These are phyloP conservation scores for Plagodis dolabraria DNA, from an alignment of 2,888 invertebrate genomes.

Conservation along the genomic window DNA sequence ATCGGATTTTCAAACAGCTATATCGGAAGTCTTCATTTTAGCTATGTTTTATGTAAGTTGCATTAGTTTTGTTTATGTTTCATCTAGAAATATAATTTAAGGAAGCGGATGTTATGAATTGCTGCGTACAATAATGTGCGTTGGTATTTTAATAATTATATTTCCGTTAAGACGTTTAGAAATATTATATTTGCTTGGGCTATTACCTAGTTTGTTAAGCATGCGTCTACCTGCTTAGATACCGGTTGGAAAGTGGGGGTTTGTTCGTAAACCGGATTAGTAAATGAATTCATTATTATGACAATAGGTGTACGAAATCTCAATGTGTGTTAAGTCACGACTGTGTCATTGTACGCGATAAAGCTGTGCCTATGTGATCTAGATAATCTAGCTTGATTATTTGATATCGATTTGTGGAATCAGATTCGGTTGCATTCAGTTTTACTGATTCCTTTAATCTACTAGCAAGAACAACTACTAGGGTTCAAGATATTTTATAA, in stretches of 20 bases:
- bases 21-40: constrained; percentile 26
- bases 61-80: constrained; percentile 17
- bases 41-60: constrained; percentile 29
- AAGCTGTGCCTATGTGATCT: constrained; percentile 1
- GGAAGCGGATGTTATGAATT: constrained; percentile 24
- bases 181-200: constrained; percentile 16
- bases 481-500: no score
- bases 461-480: no score
- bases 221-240: constrained; percentile 49
- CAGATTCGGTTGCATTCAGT: no score
- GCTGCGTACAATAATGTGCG: constrained; percentile 25
- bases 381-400: constrained; percentile 9
- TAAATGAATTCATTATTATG: constrained; percentile 50
- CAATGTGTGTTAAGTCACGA: constrained; percentile 35
- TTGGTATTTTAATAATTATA: constrained; percentile 40
- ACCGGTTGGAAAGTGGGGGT: constrained; percentile 78
- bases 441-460: no score
- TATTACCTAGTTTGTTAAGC: constrained; percentile 30
- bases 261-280: constrained; percentile 70
- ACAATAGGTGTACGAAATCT: constrained; percentile 19
- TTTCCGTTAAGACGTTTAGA: constrained; percentile 16
- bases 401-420: constrained; percentile 6
- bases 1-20: constrained; percentile 43
- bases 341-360: constrained; percentile 29
- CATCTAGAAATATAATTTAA: constrained; percentile 18